Base-by-base conservation (phyloP, 2,113 vertebrate species). In the Trematomus loennbergii region DNA sequence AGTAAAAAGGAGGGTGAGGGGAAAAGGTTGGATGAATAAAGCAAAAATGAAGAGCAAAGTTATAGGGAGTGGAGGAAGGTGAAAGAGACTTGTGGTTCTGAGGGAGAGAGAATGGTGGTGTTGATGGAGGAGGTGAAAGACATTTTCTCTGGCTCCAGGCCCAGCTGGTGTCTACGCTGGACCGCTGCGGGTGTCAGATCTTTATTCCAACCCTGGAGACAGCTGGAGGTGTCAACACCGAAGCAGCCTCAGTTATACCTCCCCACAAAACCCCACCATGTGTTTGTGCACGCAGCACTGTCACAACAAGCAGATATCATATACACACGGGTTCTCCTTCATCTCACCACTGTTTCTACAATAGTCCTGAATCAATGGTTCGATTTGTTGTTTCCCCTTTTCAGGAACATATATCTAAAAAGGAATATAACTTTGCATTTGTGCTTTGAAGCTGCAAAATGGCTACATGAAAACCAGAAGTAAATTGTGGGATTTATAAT, bases 211-310 rank as follows among this genome's bases (percentile, higher is more conserved):
- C 89, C 88, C 93, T 79, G 82, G 81, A 94, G 94, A 95, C 94
- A 95, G 94, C 94, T 95, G 94, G 92, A 94, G 93, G 90, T 95
- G 93, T 95, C 93, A 94, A 94, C 94, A 74, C 93, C 75, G 72
- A 46, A 72, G 89, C 84, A 61, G 89, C 83, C 86, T 91, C 83
- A 83, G 89, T 93, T 89, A 88, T 85, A 87, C 88, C 61, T 87
- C 83, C 83, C 76, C 86, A 81, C 85, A 81, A 89, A 88, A 92
- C 75, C 87, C 69, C 54, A 78, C 78, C 85, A 86, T 87, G 89
- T 91, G 92, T 94, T 93, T 93, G 91, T 81, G 86, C 86, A 82
- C 15, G 46, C 79, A 88, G 86, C 86, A 75, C 89, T 92, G 91
- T 93, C 93, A 95, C 92, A 95, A 94, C 93, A 94, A 88, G 80